Evolutionary conservation across 1,140 invertebrate species (phyloP).

Genomic region (Drosophila yakuba): DNA sequence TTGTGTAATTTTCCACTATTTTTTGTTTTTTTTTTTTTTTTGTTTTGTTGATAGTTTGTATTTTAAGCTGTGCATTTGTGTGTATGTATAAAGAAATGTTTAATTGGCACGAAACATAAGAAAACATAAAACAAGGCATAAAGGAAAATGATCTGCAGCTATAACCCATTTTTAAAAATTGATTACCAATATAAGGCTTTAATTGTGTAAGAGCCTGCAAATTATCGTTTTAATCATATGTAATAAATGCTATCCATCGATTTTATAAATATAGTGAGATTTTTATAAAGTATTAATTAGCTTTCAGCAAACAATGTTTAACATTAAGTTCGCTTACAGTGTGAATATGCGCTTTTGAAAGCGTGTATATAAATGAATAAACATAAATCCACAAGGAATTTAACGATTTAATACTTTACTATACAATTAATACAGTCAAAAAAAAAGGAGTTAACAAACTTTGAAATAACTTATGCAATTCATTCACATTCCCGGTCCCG

Average conservation of each 20-base stretch:
- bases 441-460: too few relatives aligned
- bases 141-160: conserved; percentile 31
- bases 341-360: conserved; percentile 5
- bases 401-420: background rate
- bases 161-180: conserved; percentile 65
- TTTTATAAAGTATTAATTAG: conserved; percentile 1
- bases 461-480: background rate
- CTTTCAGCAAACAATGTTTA: background rate
- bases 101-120: conserved; percentile 19
- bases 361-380: background rate
- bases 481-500: conserved; percentile 65
- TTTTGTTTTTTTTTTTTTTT: conserved; percentile 29
- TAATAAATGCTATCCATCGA: background rate
- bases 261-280: conserved; percentile 10
- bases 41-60: conserved; percentile 56
- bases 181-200: conserved; percentile 37
- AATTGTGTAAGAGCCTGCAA: conserved; percentile 5
- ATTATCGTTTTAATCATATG: background rate
- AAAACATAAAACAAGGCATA: conserved; percentile 5
- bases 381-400: background rate
- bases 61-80: conserved; percentile 59
- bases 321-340: conserved; percentile 4
- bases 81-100: conserved; percentile 36
- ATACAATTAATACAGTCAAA: background rate
- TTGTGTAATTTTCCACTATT: conserved; percentile 9